Percentiles rank a stretch among this genome's conserved stretches.
These are phyloP conservation scores for Ostrea edulis DNA, from an alignment of 1,140 invertebrate species.

Conservation along the genomic window DNA sequence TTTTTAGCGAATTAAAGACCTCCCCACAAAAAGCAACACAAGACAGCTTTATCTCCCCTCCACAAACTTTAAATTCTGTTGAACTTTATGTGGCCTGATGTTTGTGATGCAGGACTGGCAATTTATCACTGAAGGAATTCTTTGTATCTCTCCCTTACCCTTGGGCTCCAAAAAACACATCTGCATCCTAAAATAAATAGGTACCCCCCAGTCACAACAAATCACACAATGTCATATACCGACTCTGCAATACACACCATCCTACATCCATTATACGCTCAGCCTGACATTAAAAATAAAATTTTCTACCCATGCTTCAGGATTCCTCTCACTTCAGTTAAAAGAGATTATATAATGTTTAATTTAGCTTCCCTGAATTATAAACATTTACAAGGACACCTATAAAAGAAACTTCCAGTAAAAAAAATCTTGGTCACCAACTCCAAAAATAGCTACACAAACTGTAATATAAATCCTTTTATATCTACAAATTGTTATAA, in stretches of 20 bases:
- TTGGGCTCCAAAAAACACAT: conserved; percentile 1
- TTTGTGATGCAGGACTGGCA: background rate
- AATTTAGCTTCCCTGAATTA: background rate
- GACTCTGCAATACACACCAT: background rate
- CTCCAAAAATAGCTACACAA: too few relatives aligned
- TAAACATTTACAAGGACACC: background rate
- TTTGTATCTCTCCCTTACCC: conserved; percentile 26
- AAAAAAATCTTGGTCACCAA: too few relatives aligned
- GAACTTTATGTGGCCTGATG: background rate
- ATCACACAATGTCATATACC: background rate
- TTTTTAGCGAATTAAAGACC: background rate
- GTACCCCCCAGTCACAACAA: background rate
- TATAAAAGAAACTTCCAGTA: background rate
- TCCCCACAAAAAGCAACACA: background rate
- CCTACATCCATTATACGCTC: background rate
- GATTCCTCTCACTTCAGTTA: background rate
- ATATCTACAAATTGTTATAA: background rate
- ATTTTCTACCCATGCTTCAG: background rate
- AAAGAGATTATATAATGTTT: background rate
- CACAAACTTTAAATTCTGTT: background rate
- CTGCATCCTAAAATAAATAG: conserved; percentile 2
- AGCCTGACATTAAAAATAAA: background rate
- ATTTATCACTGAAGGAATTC: conserved; percentile 1
- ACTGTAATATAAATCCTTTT: too few relatives aligned
- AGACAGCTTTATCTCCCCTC: background rate